Evolutionary conservation across 2,888 invertebrate species (phyloP), one percentile per base, ranked within the genome.

Genomic region (Folsomia manolachei): DNA sequence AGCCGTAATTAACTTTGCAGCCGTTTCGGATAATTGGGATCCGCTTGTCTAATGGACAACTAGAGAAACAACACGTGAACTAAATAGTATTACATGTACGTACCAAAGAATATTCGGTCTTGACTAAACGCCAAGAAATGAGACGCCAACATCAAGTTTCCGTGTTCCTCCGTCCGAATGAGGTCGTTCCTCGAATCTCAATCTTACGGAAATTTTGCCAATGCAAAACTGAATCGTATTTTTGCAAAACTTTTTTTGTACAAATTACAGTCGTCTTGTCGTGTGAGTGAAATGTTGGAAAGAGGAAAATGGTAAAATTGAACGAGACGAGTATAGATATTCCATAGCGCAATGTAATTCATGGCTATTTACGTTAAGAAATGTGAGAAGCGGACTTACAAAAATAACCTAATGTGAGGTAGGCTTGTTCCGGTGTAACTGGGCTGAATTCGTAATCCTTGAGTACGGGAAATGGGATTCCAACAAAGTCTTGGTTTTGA

Each of bases 361-460:
- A n/a, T n/a, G n/a, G n/a, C n/a, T n/a, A n/a, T n/a, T n/a, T n/a
- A n/a, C n/a, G n/a, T n/a, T n/a, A n/a, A n/a, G n/a, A n/a, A n/a
- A n/a, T n/a, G n/a, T n/a, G n/a, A n/a, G 56, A 56, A 63, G 2
- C 27, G 21, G 18, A 94, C 95, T 94, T 86, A 97, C 96, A 91
- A 87, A 97, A 97, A 87, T 97, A 97, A 88, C 96, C 95, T 82
- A 97, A 90, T 71, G 95, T 95, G 87, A 96, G 95, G 85, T 94
- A 91, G 86, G 95, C 94, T 87, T 95, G 94, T 85, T 95, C 95
- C 87, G 93, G 92, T 71, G 94, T 93, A 79, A 97, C 82, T 91
- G 87, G 72, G 84, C 85, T 82, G n/a, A n/a, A n/a, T n/a, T n/a
- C n/a, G 80, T 88, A 88, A 83, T 90, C 88, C 82, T 87, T 85